Base-by-base conservation (phyloP, 1,140 invertebrate species). In the Rhyzopertha dominica region DNA sequence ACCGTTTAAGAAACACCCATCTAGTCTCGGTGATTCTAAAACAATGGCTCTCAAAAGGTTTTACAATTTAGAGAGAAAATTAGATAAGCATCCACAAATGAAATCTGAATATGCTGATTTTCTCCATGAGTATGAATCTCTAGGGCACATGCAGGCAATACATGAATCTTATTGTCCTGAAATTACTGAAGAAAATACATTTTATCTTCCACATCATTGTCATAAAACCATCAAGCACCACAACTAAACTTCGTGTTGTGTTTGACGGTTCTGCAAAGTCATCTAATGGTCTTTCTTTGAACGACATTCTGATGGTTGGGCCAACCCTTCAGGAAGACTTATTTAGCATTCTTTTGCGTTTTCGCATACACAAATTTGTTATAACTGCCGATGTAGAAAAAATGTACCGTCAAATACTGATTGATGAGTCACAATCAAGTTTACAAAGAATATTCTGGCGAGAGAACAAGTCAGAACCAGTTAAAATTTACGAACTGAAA, bases 371-470 rank as follows among this genome's bases (percentile, higher is more conserved):
- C 47, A 16, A 35, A 28, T 49, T 54, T 29, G 65, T 61, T 1
- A 36, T 66, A 14, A 59, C 53, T 8, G 64, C 57, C 4, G 69
- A 71, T 44, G 62, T 71, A 8, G 46, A 49, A 14, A 69, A 72
- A 49, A 70, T 70, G 65, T 68, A 63, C 49, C 42, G 63, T 7
- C 59, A 65, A 38, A 50, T 69, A 17, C 32, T 38, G 9, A 49
- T 70, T 5, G 25, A 49, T 12, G n/a, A 38, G n/a, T 47, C 61
- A 23, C 57, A 68, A 24, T 20, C 42, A 10, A 48, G 49, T 32
- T 59, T 56, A 50, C 66, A 70, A 36, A 47, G 49, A 44, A 67
- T 71, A 18, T 20, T 70, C 0, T 69, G 68, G 64, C 43, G 61
- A 17, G 22, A 44, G 22, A 47, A 43, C 46, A 24, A 44, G 14